phyloP scores from a whole-genome alignment of 2,888 invertebrate species.

The Colletes collaris region DNA sequence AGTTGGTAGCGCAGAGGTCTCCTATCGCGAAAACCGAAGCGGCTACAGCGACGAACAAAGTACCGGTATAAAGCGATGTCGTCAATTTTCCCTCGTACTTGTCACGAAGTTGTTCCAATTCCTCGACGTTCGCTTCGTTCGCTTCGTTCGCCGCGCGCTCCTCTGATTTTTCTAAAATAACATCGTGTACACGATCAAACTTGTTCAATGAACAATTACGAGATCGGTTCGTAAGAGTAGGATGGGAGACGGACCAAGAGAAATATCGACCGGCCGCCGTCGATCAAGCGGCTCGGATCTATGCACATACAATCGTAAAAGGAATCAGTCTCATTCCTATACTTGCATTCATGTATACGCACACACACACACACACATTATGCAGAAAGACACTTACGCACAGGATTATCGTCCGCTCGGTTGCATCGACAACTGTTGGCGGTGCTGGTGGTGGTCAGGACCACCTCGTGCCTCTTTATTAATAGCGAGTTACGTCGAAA shows the following conservation, averaged over 20 bases:
- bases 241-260: no score
- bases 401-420: no score
- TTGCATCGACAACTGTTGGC: background rate
- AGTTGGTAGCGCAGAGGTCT: conserved; percentile 85
- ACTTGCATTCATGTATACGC: background rate
- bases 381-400: background rate
- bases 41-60: conserved; percentile 87
- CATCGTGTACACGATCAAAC: conserved; percentile 1
- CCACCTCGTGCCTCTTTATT: background rate
- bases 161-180: conserved; percentile 27
- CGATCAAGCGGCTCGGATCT: no score
- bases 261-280: no score
- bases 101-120: conserved; percentile 78
- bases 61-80: conserved; percentile 90
- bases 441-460: background rate
- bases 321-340: background rate
- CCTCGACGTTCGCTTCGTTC: conserved; percentile 70
- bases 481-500: conserved; percentile 32
- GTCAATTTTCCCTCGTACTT: conserved; percentile 85
- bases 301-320: background rate
- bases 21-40: conserved; percentile 86
- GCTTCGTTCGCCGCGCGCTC: conserved; percentile 24
- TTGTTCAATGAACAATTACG: no score
- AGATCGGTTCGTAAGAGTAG: no score
- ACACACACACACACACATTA: background rate